phyloP scores from a whole-genome alignment of 2,888 invertebrate species.

The Pimpla rufipes region DNA sequence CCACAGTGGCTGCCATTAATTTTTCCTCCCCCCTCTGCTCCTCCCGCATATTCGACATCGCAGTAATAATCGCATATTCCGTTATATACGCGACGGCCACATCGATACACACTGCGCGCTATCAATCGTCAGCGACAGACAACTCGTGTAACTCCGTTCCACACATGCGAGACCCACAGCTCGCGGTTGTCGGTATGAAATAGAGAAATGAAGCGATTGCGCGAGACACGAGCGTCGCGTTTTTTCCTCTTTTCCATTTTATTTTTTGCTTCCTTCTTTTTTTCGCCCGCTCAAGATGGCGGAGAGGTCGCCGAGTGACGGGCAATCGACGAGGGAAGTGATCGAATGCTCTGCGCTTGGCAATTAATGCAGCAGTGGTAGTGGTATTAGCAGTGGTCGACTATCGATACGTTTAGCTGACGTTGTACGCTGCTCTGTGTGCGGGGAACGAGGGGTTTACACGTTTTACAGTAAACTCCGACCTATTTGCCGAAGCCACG shows the following conservation, averaged over 20 bases:
- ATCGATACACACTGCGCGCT: background rate
- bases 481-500: too few relatives aligned
- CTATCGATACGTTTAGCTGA: too few relatives aligned
- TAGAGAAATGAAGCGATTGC: background rate
- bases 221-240: background rate
- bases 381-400: background rate
- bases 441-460: slow-evolving; percentile 50
- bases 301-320: slow-evolving; percentile 53
- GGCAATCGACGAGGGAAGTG: slow-evolving; percentile 52
- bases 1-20: too few relatives aligned
- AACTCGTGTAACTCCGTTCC: background rate
- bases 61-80: background rate
- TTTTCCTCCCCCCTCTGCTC: too few relatives aligned
- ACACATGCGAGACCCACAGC: background rate
- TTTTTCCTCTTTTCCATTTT: slow-evolving; percentile 2
- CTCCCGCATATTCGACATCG: background rate
- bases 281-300: background rate
- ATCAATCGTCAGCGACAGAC: background rate
- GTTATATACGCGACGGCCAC: background rate
- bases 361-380: slow-evolving; percentile 1
- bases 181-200: background rate
- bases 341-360: slow-evolving; percentile 13
- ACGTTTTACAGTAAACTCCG: slow-evolving; percentile 15
- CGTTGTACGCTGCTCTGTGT: slow-evolving; percentile 9
- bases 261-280: slow-evolving; percentile 5